Conservation (phyloP, 1,140 invertebrate species). For the Trachelipus rathkii region DNA sequence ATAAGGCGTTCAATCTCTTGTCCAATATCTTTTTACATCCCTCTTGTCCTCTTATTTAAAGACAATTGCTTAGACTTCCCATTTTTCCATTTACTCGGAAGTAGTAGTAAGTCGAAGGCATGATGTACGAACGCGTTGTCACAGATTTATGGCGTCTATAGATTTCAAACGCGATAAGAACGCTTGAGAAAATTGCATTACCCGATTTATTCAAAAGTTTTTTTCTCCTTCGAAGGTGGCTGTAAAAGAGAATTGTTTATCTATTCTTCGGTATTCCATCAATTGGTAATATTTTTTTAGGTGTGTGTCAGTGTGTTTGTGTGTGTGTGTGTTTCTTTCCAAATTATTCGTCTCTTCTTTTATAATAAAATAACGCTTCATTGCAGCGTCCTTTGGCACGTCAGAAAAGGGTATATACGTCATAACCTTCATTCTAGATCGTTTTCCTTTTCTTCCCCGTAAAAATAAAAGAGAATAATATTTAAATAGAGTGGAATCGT, state of each 20-base stretch:
- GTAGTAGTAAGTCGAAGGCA: slow-evolving; percentile 4
- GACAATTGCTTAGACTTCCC: background rate
- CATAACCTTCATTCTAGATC: background rate
- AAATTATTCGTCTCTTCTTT: too few species aligned
- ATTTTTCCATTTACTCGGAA: slow-evolving; percentile 8
- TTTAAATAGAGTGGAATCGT: background rate
- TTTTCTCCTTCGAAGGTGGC: background rate
- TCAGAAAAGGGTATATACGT: background rate
- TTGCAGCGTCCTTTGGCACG: too few species aligned
- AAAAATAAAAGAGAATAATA: background rate
- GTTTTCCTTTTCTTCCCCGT: background rate
- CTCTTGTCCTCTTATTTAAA: background rate
- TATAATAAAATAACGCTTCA: too few species aligned
- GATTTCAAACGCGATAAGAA: background rate
- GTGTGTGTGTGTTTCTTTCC: too few species aligned
- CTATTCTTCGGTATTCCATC: slow-evolving; percentile 4
- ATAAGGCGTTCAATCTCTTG: too few species aligned
- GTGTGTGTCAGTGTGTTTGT: background rate
- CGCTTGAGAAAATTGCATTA: background rate
- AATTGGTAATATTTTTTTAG: background rate
- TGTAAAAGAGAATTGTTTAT: background rate
- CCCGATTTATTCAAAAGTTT: slow-evolving; percentile 4
- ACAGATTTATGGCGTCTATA: background rate
- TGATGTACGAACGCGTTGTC: background rate
- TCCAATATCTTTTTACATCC: too few species aligned